Evolutionary conservation across 1,140 invertebrate species (phyloP).

Genomic region (Arctopsyche grandis): DNA sequence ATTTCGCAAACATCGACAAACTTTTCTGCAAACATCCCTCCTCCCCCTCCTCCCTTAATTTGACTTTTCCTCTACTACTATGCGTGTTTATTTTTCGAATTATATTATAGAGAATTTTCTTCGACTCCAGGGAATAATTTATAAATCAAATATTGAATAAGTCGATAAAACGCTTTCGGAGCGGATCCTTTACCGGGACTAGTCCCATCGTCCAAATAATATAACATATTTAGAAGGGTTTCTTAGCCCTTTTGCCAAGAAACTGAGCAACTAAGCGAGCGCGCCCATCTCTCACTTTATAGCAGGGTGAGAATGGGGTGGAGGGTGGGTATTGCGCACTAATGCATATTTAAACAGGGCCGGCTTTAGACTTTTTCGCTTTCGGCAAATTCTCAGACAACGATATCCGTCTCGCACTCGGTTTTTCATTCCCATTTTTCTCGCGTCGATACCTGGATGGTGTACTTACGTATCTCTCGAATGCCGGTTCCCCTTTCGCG

Average conservation of each 20-base stretch:
- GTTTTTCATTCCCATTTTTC: slow-evolving; percentile 10
- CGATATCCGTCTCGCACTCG: slow-evolving; percentile 4
- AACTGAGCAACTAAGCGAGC: slow-evolving; percentile 22
- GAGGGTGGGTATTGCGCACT: slow-evolving; percentile 43
- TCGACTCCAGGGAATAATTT: slow-evolving; percentile 2
- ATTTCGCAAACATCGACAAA: not conserved
- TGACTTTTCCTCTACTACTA: not conserved
- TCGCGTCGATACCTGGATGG: not conserved
- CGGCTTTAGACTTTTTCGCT: slow-evolving; percentile 44
- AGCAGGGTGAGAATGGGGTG: not conserved
- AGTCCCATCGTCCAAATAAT: slow-evolving; percentile 37
- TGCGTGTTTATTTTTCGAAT: not conserved
- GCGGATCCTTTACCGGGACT: slow-evolving; percentile 15
- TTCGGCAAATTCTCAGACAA: slow-evolving; percentile 38
- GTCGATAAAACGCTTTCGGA: slow-evolving; percentile 39
- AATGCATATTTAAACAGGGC: slow-evolving; percentile 53
- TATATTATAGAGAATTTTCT: not conserved
- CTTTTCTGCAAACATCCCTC: not conserved
- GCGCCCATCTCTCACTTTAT: not conserved
- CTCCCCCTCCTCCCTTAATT: not conserved
- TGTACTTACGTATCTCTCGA: not conserved
- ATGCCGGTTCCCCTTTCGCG: not conserved
- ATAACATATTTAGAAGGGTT: slow-evolving; percentile 50
- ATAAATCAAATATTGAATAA: slow-evolving; percentile 39
- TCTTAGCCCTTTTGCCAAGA: slow-evolving; percentile 30